phyloP scores from a whole-genome alignment of 1,140 invertebrate genomes.

The Zaprionus ghesquierei region DNA sequence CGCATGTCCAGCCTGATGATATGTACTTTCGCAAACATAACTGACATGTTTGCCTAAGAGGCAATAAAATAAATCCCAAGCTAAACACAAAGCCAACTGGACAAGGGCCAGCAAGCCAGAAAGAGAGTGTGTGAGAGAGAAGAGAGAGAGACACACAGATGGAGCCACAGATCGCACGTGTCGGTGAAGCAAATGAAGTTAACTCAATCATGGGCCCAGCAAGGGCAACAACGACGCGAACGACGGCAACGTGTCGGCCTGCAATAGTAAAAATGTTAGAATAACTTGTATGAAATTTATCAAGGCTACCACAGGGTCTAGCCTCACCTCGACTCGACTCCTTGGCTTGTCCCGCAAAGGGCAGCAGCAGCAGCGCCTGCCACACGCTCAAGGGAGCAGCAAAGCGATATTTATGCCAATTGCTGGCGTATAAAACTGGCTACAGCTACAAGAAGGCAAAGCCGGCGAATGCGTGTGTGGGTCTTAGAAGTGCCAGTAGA shows the following conservation, averaged over 20 bases:
- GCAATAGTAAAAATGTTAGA: conserved; percentile 78
- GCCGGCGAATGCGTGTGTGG: conserved; percentile 54
- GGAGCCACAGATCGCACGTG: conserved; percentile 50
- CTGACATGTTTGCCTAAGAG: conserved; percentile 79
- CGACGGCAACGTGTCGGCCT: conserved; percentile 33
- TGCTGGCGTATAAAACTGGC: conserved; percentile 59
- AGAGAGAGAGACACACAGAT: too few relatives aligned
- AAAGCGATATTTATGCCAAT: conserved; percentile 80
- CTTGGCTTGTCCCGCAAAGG: conserved; percentile 30
- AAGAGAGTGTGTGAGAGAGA: too few relatives aligned
- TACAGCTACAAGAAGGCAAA: conserved; percentile 49
- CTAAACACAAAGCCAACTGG: conserved; percentile 45
- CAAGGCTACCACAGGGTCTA: conserved; percentile 49
- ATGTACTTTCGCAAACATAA: conserved; percentile 80
- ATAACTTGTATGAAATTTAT: conserved; percentile 74
- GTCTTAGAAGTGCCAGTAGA: conserved; percentile 76
- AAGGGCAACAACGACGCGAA: conserved; percentile 16
- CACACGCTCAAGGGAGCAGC: conserved; percentile 67
- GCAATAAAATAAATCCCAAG: conserved; percentile 74
- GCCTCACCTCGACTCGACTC: not conserved
- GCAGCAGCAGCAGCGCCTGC: conserved; percentile 34
- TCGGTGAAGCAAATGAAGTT: conserved; percentile 71
- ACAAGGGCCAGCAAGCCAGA: conserved; percentile 27
- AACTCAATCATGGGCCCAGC: conserved; percentile 67
- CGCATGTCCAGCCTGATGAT: conserved; percentile 78